A percentile compares a stretch with the other conserved stretches of the same genome.
phyloP scores from a whole-genome alignment of 2,797 vertebrate genomes.

The Salarias fasciatus region DNA sequence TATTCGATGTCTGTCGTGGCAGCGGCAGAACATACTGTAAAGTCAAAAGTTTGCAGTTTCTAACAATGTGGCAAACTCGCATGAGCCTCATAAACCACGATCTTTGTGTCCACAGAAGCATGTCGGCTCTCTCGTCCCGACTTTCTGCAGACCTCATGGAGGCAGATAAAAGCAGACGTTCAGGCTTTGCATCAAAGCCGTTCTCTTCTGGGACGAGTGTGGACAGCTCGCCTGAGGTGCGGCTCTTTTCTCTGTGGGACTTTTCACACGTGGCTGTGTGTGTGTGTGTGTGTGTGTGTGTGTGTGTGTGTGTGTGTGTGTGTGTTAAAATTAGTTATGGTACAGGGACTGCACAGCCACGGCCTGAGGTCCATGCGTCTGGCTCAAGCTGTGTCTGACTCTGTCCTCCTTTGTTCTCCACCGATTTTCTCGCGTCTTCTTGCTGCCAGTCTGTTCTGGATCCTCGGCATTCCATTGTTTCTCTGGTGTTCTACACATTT shows the following conservation, averaged over 20 bases:
- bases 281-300: neutral
- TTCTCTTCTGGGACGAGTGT: slow-evolving; percentile 48
- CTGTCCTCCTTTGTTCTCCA: neutral
- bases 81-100: too few species aligned
- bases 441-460: neutral
- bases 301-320: too few species aligned
- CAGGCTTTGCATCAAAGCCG: slow-evolving; percentile 54
- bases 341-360: neutral
- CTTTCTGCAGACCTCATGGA: slow-evolving; percentile 24
- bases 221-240: slow-evolving; percentile 55
- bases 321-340: slow-evolving; percentile 8
- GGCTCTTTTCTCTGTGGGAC: slow-evolving; percentile 44
- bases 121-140: too few species aligned
- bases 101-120: too few species aligned
- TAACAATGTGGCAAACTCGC: too few species aligned
- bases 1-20: too few species aligned
- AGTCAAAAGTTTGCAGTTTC: too few species aligned
- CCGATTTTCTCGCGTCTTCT: neutral
- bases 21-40: too few species aligned
- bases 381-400: slow-evolving; percentile 10
- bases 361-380: slow-evolving; percentile 31
- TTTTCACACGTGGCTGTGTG: slow-evolving; percentile 11
- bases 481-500: neutral
- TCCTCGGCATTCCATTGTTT: neutral
- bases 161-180: slow-evolving; percentile 48